Evolutionary conservation across 2,797 vertebrate species (phyloP).

Genomic region (Etheostoma perlongum): DNA sequence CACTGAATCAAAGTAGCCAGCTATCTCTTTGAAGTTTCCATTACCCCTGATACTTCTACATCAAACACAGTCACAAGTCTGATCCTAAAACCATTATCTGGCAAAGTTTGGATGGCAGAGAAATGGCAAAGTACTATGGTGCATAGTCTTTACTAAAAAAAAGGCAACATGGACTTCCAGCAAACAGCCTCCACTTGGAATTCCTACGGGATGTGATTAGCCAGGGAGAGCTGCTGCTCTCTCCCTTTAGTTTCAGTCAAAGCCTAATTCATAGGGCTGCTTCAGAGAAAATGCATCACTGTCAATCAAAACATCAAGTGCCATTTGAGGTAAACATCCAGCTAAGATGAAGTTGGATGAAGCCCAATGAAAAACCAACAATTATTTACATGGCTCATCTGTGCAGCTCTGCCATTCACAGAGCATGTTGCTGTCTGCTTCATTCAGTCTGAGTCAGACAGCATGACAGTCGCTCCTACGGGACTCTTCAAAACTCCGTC

Average conservation of each 20-base stretch:
- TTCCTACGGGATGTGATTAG: conserved; percentile 41
- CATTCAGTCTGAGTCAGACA: conserved; percentile 13
- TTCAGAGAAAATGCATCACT: conserved; percentile 45
- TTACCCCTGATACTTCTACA: conserved; percentile 79
- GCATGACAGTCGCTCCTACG: conserved; percentile 32
- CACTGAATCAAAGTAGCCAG: conserved; percentile 76
- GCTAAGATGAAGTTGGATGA: conserved; percentile 24
- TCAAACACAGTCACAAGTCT: conserved; percentile 79
- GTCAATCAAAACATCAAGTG: conserved; percentile 50
- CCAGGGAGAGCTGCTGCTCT: conserved; percentile 36
- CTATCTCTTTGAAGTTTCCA: conserved; percentile 84
- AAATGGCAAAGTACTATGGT: conserved; percentile 41
- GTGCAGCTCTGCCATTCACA: conserved; percentile 17
- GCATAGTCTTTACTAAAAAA: conserved; percentile 38
- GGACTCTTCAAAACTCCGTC: conserved; percentile 40
- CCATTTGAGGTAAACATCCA: conserved; percentile 48
- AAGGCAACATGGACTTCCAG: conserved; percentile 31
- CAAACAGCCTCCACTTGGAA: conserved; percentile 39
- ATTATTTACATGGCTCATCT: conserved; percentile 48
- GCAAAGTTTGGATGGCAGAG: conserved; percentile 52
- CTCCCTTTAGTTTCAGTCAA: conserved; percentile 41
- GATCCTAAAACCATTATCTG: conserved; percentile 80
- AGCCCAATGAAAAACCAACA: conserved; percentile 23
- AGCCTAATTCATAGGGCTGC: conserved; percentile 26
- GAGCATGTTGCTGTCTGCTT: conserved; percentile 24